Evolutionary conservation across 1,140 invertebrate species (phyloP), one percentile per base, ranked within the genome.

Genomic region (Drepana arcuata): DNA sequence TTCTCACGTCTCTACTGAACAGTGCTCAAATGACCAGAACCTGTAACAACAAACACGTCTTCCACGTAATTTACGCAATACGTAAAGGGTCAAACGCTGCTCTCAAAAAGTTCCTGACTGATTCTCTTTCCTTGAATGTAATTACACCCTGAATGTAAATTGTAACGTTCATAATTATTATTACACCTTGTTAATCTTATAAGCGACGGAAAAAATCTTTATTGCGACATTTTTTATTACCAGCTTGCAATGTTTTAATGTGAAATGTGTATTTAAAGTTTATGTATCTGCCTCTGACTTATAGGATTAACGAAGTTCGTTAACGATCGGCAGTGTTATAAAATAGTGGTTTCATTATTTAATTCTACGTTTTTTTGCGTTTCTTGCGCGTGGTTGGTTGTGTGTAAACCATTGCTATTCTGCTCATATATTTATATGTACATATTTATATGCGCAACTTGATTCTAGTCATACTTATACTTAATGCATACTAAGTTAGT

Each of bases 21-120:
- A 72, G 67, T 81, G 77, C 77, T 81, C 77, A 81, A 81, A 59
- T 58, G 71, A 77, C 68, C 68, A 78, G 72, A 67, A 74, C 55
- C 55, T 67, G 44, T 56, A 59, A 54, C 59, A 60, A 61, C 56
- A 46, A 60, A 56, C 41, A 64, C 52, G 73, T 79, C 74, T 77
- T 79, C 74, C 72, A 75, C 55, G 38, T 49, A 52, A 37, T 48
- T 32, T 61, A 48, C 48, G 37, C 39, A 32, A 3, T 35, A 27
- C 31, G 41, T 41, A 14, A 15, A 27, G 34, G 40, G 30, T 49
- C 41, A 33, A 30, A 49, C 44, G 28, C 28, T 46, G 23, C 37
- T 39, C 26, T 31, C 24, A 48, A 32, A 44, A 37, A 16, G 43
- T 41, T 42, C 39, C 33, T 38, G 38, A 59, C 48, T 48, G 42